A percentile compares a stretch with the other conserved stretches of the same genome.
Conservation (phyloP, 2,888 invertebrate genomes). For the Andrena bicolor region DNA sequence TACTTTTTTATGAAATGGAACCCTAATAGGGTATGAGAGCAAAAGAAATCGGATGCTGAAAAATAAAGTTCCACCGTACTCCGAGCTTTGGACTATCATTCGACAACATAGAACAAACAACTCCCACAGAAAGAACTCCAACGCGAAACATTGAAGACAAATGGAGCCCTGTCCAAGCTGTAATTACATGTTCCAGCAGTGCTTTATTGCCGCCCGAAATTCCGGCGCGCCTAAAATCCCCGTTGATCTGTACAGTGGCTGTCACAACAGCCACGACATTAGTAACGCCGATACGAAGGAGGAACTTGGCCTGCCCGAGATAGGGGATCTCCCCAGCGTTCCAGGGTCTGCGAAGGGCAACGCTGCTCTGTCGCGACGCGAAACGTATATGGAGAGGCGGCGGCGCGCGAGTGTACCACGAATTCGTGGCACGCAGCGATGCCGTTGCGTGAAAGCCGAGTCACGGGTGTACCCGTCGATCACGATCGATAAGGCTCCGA, state of each 20-base stretch:
- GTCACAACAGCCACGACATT: conserved; percentile 65
- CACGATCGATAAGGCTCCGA: conserved; percentile 65
- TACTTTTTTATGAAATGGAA: too few relatives aligned
- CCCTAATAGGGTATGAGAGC: too few relatives aligned
- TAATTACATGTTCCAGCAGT: conserved; percentile 61
- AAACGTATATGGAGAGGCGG: conserved; percentile 20
- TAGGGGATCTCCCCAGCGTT: conserved; percentile 55
- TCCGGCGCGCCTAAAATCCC: conserved; percentile 51
- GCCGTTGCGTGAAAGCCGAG: conserved; percentile 63
- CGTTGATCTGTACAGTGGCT: conserved; percentile 46
- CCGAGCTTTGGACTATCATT: not conserved
- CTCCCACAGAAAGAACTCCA: conserved; percentile 3
- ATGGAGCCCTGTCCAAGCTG: conserved; percentile 59
- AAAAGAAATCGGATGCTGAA: too few relatives aligned
- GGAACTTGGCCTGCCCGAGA: conserved; percentile 31
- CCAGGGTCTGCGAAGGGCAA: not conserved
- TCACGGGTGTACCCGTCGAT: conserved; percentile 64
- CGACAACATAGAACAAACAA: not conserved
- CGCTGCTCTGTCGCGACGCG: not conserved
- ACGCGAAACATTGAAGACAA: conserved; percentile 46
- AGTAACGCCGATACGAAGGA: conserved; percentile 53
- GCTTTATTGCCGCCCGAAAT: conserved; percentile 58
- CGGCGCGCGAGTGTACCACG: conserved; percentile 29
- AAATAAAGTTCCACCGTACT: not conserved
- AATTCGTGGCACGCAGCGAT: conserved; percentile 59